phyloP scores from a whole-genome alignment of 2,113 vertebrate genomes.

The Lepisosteus osseus region DNA sequence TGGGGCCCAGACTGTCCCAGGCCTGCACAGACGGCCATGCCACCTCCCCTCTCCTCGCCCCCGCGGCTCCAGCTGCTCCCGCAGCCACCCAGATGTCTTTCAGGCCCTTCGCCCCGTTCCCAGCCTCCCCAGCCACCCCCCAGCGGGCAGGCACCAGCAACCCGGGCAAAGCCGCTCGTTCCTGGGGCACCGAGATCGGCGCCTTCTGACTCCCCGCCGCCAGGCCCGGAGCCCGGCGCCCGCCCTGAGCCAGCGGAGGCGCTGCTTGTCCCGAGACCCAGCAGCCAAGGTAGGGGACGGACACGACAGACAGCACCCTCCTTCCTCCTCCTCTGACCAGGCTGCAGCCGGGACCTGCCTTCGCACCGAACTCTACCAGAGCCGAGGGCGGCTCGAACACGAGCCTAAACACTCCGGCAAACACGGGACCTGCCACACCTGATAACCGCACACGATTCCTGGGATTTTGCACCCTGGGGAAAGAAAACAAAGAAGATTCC shows the following conservation, averaged over 20 bases:
- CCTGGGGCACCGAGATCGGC: constrained; percentile 84
- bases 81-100: constrained; percentile 55
- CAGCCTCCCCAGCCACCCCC: constrained; percentile 45
- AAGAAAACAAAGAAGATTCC: too few species aligned
- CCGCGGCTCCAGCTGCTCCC: constrained; percentile 31
- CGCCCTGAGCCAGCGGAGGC: not conserved
- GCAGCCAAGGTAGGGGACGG: not conserved
- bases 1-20: constrained; percentile 48
- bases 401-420: too few species aligned
- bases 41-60: constrained; percentile 53
- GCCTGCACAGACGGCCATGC: constrained; percentile 62
- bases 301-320: too few species aligned
- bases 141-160: constrained; percentile 53
- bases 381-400: too few species aligned
- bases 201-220: constrained; percentile 72
- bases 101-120: constrained; percentile 63
- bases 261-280: too few species aligned
- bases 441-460: too few species aligned
- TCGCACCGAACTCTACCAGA: too few species aligned
- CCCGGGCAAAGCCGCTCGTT: constrained; percentile 63
- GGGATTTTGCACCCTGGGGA: too few species aligned
- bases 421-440: too few species aligned
- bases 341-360: too few species aligned
- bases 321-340: too few species aligned
- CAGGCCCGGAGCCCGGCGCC: not conserved